Conservation (phyloP, 2,113 vertebrate species). For the Sclerurus mexicanus region DNA sequence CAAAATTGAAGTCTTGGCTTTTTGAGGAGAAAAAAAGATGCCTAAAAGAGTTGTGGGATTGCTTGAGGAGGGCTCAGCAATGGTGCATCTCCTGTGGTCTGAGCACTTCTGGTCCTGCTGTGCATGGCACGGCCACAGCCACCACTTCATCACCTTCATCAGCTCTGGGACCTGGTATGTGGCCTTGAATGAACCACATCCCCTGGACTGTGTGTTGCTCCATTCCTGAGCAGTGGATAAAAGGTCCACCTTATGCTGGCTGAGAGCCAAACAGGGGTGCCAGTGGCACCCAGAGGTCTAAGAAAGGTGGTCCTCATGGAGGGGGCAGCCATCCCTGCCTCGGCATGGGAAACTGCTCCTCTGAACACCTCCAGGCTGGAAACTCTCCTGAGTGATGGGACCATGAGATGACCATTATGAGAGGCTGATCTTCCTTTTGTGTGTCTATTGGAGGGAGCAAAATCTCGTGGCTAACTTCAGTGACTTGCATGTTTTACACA, state of each 20-base stretch:
- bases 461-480: not conserved
- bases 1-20: not conserved
- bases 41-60: not conserved
- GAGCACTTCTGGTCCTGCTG: not conserved
- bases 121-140: not conserved
- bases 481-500: not conserved
- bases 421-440: not conserved
- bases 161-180: not conserved
- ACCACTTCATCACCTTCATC: not conserved
- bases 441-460: not conserved
- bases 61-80: not conserved
- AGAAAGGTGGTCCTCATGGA: not conserved
- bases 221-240: rapidly evolving
- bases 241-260: rapidly evolving
- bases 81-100: not conserved
- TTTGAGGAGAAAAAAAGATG: not conserved
- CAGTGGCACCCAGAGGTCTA: not conserved
- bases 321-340: not conserved
- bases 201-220: not conserved
- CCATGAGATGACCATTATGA: not conserved
- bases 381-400: not conserved
- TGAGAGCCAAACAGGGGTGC: rapidly evolving
- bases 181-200: not conserved
- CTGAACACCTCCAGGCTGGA: not conserved
- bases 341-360: not conserved